phyloP scores from a whole-genome alignment of 2,888 invertebrate genomes.

The Falcaria lacertinaria region DNA sequence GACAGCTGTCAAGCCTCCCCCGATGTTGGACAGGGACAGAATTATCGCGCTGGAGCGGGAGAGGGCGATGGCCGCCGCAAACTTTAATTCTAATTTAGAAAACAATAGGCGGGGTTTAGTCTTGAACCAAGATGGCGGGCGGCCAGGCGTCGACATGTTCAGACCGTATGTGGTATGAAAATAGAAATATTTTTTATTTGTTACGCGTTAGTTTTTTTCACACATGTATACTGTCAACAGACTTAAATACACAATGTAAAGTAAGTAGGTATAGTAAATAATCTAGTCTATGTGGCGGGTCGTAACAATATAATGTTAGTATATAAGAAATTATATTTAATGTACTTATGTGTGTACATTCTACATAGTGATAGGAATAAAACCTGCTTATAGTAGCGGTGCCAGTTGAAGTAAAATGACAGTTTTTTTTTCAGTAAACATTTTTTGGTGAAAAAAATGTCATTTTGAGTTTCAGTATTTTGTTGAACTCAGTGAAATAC shows the following conservation, averaged over 20 bases:
- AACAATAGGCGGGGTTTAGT: conserved; percentile 67
- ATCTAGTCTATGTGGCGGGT: conserved; percentile 2
- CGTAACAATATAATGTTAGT: background rate
- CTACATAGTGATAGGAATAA: background rate
- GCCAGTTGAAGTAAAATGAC: no score
- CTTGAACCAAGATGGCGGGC: conserved; percentile 68
- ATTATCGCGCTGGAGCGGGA: conserved; percentile 71
- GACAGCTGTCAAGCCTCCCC: conserved; percentile 71
- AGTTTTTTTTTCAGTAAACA: no score
- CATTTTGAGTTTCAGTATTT: no score
- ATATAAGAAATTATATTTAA: background rate
- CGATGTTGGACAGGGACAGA: conserved; percentile 70
- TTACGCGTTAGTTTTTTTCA: conserved; percentile 16
- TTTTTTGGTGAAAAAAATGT: no score
- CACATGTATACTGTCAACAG: background rate
- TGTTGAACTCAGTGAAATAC: no score
- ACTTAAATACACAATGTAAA: background rate
- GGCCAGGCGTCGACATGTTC: conserved; percentile 69
- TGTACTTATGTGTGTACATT: background rate
- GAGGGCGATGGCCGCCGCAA: conserved; percentile 71
- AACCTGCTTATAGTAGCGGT: background rate
- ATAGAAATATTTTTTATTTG: conserved; percentile 45
- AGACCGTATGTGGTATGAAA: conserved; percentile 78
- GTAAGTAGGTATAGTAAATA: background rate
- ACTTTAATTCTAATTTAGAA: conserved; percentile 76